Evolutionary conservation across 2,797 vertebrate species (phyloP).

Genomic region (Dicrostonyx torquatus): DNA sequence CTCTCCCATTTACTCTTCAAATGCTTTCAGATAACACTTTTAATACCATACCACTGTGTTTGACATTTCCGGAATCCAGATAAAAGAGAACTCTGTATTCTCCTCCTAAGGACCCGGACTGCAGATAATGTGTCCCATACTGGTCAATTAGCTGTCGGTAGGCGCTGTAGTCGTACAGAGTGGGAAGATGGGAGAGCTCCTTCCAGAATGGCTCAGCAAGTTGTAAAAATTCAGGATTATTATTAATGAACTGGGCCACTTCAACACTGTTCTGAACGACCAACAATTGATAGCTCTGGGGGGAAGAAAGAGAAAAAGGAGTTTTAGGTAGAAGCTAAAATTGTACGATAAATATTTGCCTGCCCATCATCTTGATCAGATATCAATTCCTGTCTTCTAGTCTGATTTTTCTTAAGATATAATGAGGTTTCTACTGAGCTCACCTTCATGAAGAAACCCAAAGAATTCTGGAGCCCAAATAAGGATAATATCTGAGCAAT

Average conservation of each 20-base stretch:
- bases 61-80: slow-evolving; percentile 86
- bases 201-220: slow-evolving; percentile 91
- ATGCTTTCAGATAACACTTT: background rate
- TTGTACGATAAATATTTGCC: background rate
- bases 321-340: slow-evolving; percentile 28
- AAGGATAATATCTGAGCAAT: background rate
- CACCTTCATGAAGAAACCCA: background rate
- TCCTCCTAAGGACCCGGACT: slow-evolving; percentile 94
- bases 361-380: background rate
- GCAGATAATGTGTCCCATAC: slow-evolving; percentile 95
- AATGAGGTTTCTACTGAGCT: background rate
- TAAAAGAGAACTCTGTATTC: slow-evolving; percentile 91
- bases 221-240: slow-evolving; percentile 87
- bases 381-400: background rate
- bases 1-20: background rate
- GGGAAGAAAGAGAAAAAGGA: slow-evolving; percentile 52
- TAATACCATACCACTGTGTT: slow-evolving; percentile 84
- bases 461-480: background rate
- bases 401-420: background rate
- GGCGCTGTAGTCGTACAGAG: slow-evolving; percentile 89
- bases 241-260: slow-evolving; percentile 95
- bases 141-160: slow-evolving; percentile 90
- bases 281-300: slow-evolving; percentile 90
- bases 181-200: slow-evolving; percentile 90
- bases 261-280: slow-evolving; percentile 90